Evolutionary conservation across 2,888 invertebrate genomes (phyloP), one percentile per base, ranked within the genome.

Genomic region (Sesia bembeciformis): DNA sequence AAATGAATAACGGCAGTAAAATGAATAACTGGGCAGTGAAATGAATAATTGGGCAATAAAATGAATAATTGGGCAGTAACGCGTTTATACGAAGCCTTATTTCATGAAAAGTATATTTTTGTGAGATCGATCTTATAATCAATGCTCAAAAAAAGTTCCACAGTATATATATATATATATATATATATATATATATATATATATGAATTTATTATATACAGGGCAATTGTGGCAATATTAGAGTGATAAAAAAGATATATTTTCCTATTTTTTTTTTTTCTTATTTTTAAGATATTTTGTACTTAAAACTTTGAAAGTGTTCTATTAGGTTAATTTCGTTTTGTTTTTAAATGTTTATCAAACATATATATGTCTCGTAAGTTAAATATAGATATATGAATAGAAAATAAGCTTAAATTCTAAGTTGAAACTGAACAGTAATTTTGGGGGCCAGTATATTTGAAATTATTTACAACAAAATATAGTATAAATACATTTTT

Each of bases 221-320:
- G 78, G 81, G 81, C 76, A 65, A 58, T 64, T 68, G 76, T 76
- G 74, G 83, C 82, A 84, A 84, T 84, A 84, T 68, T 83, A 83
- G 80, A 56, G 40, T 40, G 5, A 4, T 52, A 52, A 56, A 62
- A 63, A 55, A 58, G 54, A 58, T 52, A 51, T 54, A 50, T 41
- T 40, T 58, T 46, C 54, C 40, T 40, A 42, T 42, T 3, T 43
- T n/a, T 43, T 43, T n/a, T 43, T n/a, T 43, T 43, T 8, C 43
- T 43, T 43, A n/a, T 43, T 8, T 7, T 53, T 52, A 56, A 43
- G 41, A 39, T 53, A 8, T 51, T 42, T 42, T 51, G 42, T 54
- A 53, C 52, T 56, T 54, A 60, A 59, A 5, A 53, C 54, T 57
- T 54, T 43, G 41, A 53, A 46, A 43, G 51, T 39, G 52, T 57